Evolutionary conservation across 92 coral and sea anemone species (phyloP), one percentile per base, ranked within the genome.

Genomic region (Palythoa caribaeorum): DNA sequence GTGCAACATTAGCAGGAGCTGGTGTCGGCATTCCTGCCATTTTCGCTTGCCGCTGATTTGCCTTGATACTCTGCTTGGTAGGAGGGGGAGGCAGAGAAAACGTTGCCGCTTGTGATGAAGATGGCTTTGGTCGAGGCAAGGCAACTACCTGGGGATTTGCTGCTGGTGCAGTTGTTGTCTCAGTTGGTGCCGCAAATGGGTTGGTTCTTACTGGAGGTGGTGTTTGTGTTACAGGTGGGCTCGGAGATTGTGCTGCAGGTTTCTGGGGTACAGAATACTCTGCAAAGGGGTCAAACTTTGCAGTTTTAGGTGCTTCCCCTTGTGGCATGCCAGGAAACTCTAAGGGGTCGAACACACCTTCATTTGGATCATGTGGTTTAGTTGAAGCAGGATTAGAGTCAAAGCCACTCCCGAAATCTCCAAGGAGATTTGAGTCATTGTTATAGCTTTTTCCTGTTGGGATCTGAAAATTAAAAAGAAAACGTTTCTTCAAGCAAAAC

Each of bases 71-170:
- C 87, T 96, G 93, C 79, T 96, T 96, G 35, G 98, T 92, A 12
- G 99, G 99, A 35, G 99, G 99, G 19, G 99, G 99, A n/a, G 99
- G 99, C 6, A 96, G 86, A 1, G 40, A 71, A 20, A 81, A 91
- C 1, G 94, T 83, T 19, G 89, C 79, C 6, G 86, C 89, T 37
- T 89, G 59, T n/a, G 75, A 17, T 37, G 89, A 13, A 17, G 75
- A 47, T 6, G 89, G 59, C 40, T 85, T 84, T n/a, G 80, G 92
- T 70, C 89, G 89, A 11, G 92, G 83, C 71, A 78, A 38, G 6
- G 89, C 80, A n/a, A 84, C 71, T 8, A 62, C 40, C 71, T 77
- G 73, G 74, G 73, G 62, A 20, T 59, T 84, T 62, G 40, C 47
- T 78, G 74, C 44, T 11, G 86, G 28, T 12, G 55, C 60, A 12